Base-by-base conservation (phyloP, 2,797 vertebrate species). In the Coluber constrictor region DNA sequence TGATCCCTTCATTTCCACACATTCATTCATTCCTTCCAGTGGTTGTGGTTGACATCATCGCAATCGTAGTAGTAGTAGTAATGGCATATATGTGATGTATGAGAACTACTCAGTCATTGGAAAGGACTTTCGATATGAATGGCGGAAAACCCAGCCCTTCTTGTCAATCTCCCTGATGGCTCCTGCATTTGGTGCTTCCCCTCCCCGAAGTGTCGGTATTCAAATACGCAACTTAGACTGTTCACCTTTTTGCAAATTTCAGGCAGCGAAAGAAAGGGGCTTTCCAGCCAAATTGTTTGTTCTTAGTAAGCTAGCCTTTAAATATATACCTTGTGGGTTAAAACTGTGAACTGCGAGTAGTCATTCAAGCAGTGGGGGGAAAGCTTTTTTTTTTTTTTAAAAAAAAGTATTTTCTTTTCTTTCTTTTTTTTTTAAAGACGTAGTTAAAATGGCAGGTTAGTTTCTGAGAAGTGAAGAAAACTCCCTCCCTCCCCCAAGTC, bases 261-360 rank as follows among this genome's bases (percentile, higher is more conserved):
- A 74, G 54, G 10, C 51, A 56, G 86, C 88, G n/a, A 5, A 5
- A 86, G 54, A 10, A 56, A 86, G 95, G 98, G 97, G 96, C 96
- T 98, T 98, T 98, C 98, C 97, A 96, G 90, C n/a, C 93, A 51
- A 6, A 0, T 0, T 0, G 95, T 51, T 86, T 94, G 91, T 95
- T 98, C 97, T 98, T 97, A 98, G 96, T 97, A 97, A 96, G 92
- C 95, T 87, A 3, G 61, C 93, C 91, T 1, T 5, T 0, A 89
- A 0, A 29, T 94, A 60, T 95, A 74, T 95, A 87, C 95, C 23
- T 83, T 96, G 95, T 90, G 95, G 95, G 90, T 95, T 96, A 94
- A 95, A 91, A 95, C 90, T 92, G 93, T 56, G 94, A 97, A 94
- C 94, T 95, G 90, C 94, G 94, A 95, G 63, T 86, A 91, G 74